These are phyloP conservation scores for Tragelaphus imberbis DNA, from an alignment of 2,113 vertebrate genomes.

Conservation along the genomic window DNA sequence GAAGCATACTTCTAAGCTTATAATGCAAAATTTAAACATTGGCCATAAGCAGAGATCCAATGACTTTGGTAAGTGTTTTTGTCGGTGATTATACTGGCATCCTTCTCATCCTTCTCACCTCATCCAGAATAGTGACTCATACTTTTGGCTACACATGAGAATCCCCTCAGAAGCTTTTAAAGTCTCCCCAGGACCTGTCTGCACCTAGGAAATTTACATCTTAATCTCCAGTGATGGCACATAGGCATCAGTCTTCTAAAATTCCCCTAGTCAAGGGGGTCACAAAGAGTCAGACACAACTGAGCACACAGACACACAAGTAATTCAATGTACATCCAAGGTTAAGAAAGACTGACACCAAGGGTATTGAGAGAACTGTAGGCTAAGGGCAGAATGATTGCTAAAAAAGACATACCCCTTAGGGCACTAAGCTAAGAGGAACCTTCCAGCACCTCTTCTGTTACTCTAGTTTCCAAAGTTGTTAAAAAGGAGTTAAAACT, in stretches of 20 bases:
- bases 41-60: not conserved
- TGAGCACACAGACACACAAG: not conserved
- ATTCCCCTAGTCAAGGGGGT: not conserved
- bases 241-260: not conserved
- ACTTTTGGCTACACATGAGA: not conserved
- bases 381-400: not conserved
- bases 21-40: not conserved
- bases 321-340: not conserved
- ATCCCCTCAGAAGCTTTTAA: not conserved
- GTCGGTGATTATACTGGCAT: not conserved
- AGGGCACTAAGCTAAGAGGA: not conserved
- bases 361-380: not conserved
- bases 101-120: not conserved
- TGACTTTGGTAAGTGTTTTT: not conserved
- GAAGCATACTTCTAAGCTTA: not conserved
- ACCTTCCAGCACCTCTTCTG: not conserved
- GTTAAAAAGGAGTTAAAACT: not conserved
- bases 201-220: not conserved
- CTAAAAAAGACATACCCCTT: not conserved
- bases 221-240: not conserved
- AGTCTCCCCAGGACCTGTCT: not conserved
- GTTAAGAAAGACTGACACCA: not conserved
- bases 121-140: not conserved
- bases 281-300: not conserved
- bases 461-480: not conserved